Evolutionary conservation across 1,140 invertebrate species (phyloP), one percentile per base, ranked within the genome.

Genomic region (Aradophagus sp.): DNA sequence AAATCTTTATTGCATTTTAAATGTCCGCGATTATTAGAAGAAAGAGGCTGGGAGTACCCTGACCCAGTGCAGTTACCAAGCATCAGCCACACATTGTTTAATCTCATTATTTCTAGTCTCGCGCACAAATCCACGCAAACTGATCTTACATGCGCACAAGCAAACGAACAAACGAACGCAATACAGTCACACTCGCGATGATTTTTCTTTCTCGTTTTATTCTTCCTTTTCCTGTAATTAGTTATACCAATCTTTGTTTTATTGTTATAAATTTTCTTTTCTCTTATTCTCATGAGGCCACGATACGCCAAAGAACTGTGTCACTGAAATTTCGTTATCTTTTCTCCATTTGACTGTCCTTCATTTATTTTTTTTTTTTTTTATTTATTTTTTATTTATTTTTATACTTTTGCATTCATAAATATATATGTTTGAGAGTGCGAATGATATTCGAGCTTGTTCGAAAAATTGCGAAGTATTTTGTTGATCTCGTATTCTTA

Each of bases 1-100:
- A 73, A 73, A 73, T 73, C 70, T 73, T 73, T 73, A 73, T 73
- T 73, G 71, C 71, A 73, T 73, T 68, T 73, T 73, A 65, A 69
- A 73, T 73, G 65, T 68, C 65, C 71, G 71, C 71, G 65, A 65
- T 73, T 68, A 69, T 65, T 73, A 73, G 71, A 73, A 73, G 70
- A 73, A 73, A 73, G 71, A 73, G 71, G 71, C 71, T 73, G 59
- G 71, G 71, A 73, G 53, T 73, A 73, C 71, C 71, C 71, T 69
- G 71, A 73, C 71, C 71, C 71, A 73, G 71, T 73, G 65, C 71
- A 73, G 69, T 73, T 69, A 74, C 65, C 71, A 69, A 74, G 71
- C 71, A 69, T 69, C 71, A 69, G 66, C 50, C 65, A 69, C 71
- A 69, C 65, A 63, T 63, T 65, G 34, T 73, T 68, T 42, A 62